Evolutionary conservation across 1,140 invertebrate species (phyloP), one percentile per base, ranked within the genome.

Genomic region (Aphelenchoides besseyi): DNA sequence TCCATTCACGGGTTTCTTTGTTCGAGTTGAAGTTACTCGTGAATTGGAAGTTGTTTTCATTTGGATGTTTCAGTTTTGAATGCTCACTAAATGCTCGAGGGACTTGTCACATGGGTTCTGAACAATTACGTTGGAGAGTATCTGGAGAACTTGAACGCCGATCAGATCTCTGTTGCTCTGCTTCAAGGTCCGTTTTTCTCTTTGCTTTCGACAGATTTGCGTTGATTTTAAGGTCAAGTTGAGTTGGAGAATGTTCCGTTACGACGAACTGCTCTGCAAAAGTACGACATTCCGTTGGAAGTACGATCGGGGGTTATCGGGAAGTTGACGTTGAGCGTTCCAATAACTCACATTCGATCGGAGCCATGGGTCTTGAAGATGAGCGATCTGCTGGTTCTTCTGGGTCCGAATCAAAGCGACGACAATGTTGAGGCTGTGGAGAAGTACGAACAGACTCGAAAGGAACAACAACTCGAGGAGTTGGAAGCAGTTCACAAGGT

Each of bases 111-210:
- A 41, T 41, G 37, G 37, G 37, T 41, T 41, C n/a, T 41, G 75
- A 98, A 98, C 87, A 97, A 92, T 84, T 98, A 98, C 86, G 88
- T 98, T 68, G 95, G 95, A 69, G 94, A 96, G 87, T 98, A 98
- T 88, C 90, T 98, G 48, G 94, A 96, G 86, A 94, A 97, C 87
- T 88, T 98, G 64, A 98, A 97, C 86, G 96, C 94, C 12, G 92
- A 95, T 86, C 94, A 98, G 86, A 88, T 98, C 36, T 96, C 94
- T 78, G 92, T 98, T 82, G 95, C 92, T 28, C 86, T 98, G 54
- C 86, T 97, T 52, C 93, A 94, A 88, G 95, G 95, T 96, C 77
- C 68, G 72, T 54, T 3, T 2, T 36, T 61, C 33, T 26, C 18
- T 8, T 33, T 8, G 8, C 69, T 48, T 26, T 29, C n/a, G 55